Conservation (phyloP, 2,113 vertebrate species). For the Aspiorhynchus laticeps region DNA sequence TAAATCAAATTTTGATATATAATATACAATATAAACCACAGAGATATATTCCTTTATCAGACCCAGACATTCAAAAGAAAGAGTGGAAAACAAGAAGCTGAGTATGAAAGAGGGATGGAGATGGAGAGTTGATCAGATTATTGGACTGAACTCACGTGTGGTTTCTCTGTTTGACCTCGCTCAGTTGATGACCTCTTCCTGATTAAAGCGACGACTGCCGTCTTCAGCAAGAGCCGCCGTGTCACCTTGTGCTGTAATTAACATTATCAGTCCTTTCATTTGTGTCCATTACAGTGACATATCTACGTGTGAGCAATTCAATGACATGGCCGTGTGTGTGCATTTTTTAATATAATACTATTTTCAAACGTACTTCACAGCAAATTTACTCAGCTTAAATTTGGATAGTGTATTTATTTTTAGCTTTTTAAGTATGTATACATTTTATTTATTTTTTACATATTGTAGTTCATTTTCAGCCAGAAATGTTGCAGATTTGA, state of each 20-base stretch:
- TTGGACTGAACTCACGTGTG: constrained; percentile 25
- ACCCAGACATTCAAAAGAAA: not conserved
- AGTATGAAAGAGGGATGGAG: not conserved
- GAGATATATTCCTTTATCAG: not conserved
- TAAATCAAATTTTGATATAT: too few relatives aligned
- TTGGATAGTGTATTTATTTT: too few relatives aligned
- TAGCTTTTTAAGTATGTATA: not conserved
- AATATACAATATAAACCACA: not conserved
- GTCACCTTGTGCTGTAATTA: constrained; percentile 58
- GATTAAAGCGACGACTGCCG: constrained; percentile 47
- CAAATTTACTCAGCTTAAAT: not conserved
- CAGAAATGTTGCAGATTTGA: not conserved
- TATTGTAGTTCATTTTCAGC: not conserved
- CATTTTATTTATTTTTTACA: not conserved
- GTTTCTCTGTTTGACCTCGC: constrained; percentile 32
- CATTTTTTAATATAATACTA: not conserved
- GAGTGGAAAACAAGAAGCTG: not conserved
- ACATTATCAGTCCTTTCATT: constrained; percentile 44
- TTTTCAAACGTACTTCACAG: not conserved
- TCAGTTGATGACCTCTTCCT: constrained; percentile 38
- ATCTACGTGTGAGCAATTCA: not conserved
- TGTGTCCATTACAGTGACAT: constrained; percentile 15
- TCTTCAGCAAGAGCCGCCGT: constrained; percentile 13
- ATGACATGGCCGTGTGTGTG: not conserved
- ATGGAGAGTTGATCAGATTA: constrained; percentile 25